Evolutionary conservation across 2,797 vertebrate species (phyloP).

Genomic region (Intellagama lesueurii): DNA sequence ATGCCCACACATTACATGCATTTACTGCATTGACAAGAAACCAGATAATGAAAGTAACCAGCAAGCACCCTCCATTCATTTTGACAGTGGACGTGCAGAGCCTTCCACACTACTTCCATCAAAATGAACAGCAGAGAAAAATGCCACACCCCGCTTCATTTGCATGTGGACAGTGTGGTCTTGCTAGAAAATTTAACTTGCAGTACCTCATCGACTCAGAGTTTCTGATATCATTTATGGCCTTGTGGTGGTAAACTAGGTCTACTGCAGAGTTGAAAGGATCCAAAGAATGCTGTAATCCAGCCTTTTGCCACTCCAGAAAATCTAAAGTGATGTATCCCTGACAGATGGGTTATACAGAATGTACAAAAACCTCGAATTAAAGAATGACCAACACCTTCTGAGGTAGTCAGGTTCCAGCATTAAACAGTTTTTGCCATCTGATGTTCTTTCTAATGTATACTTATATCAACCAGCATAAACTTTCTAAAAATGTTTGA

Average conservation of each 20-base stretch:
- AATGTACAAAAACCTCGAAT: too few species aligned
- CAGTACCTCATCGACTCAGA: background rate
- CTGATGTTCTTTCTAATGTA: too few species aligned
- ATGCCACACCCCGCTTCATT: background rate
- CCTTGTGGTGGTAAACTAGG: background rate
- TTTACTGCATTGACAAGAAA: background rate
- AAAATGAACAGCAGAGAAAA: background rate
- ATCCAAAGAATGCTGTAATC: background rate
- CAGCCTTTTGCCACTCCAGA: too few species aligned
- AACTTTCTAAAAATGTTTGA: slow-evolving; percentile 28
- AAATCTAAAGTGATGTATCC: too few species aligned
- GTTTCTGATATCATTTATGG: background rate
- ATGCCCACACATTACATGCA: background rate
- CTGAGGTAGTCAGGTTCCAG: too few species aligned
- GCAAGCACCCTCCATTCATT: background rate
- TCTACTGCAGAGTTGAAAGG: background rate
- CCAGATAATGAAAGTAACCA: too few species aligned
- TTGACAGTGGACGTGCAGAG: background rate
- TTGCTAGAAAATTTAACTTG: background rate
- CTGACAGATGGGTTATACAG: too few species aligned
- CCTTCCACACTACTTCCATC: background rate
- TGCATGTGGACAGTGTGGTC: background rate
- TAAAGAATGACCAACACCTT: too few species aligned
- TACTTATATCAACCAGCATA: background rate
- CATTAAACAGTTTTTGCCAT: too few species aligned